phyloP scores from a whole-genome alignment of 2,797 vertebrate genomes.

The Danio jaintianensis region DNA sequence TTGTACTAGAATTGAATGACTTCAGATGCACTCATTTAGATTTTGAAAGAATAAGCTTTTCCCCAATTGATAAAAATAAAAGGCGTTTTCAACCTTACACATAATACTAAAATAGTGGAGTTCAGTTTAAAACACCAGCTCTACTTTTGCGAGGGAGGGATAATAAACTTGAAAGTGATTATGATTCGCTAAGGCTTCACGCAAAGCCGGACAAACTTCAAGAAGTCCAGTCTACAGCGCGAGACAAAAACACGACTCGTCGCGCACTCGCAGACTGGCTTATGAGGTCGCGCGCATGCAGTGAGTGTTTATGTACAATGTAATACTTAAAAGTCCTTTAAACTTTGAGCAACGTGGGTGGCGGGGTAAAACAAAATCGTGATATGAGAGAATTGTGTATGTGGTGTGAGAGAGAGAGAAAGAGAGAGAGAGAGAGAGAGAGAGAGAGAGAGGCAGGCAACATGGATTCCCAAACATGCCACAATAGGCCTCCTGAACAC shows the following conservation, averaged over 20 bases:
- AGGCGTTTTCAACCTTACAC: not conserved
- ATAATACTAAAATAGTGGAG: not conserved
- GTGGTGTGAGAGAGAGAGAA: not conserved
- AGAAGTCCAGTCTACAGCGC: not conserved
- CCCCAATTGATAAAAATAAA: not conserved
- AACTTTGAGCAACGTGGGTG: constrained; percentile 26
- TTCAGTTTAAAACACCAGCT: not conserved
- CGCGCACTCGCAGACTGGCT: not conserved
- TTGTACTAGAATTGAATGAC: not conserved
- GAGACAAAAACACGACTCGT: not conserved
- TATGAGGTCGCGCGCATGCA: not conserved
- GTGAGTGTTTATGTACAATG: not conserved
- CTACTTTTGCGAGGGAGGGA: not conserved
- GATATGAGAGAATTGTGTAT: not conserved
- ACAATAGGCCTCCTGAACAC: constrained; percentile 8
- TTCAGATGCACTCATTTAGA: not conserved
- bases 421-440: constrained; percentile 22
- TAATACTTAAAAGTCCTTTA: not conserved
- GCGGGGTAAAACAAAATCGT: constrained; percentile 21
- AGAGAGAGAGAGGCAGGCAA: constrained; percentile 30
- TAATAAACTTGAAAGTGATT: constrained; percentile 1
- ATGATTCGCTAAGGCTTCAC: not conserved
- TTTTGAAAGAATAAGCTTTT: not conserved
- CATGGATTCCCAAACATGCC: constrained; percentile 57
- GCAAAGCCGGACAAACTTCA: not conserved